A percentile compares a stretch with the other conserved stretches of the same genome.
Evolutionary conservation across 2,888 invertebrate genomes (phyloP).

Genomic region (Zaprionus obscuricornis): DNA sequence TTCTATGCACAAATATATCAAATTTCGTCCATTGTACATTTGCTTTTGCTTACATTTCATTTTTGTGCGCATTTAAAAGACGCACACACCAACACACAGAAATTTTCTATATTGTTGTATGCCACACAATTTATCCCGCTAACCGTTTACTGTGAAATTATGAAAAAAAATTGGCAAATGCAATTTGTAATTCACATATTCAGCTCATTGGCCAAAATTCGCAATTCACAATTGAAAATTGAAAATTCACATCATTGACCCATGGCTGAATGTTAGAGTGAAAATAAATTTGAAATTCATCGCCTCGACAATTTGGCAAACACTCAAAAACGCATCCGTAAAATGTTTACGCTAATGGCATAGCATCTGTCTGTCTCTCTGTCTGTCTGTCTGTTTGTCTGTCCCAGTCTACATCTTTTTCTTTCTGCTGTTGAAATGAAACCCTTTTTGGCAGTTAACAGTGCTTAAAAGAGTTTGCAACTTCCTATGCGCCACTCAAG

Average conservation of each 20-base stretch:
- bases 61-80: slow-evolving; percentile 17
- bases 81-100: slow-evolving; percentile 7
- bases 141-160: neutral
- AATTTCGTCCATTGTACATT: slow-evolving; percentile 21
- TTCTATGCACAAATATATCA: no score
- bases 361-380: neutral
- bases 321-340: slow-evolving; percentile 61
- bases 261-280: no score
- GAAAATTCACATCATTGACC: slow-evolving; percentile 46
- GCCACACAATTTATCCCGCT: neutral
- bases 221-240: slow-evolving; percentile 35
- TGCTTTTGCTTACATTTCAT: slow-evolving; percentile 16
- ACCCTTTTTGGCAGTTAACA: neutral
- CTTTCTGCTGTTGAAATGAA: no score
- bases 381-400: neutral
- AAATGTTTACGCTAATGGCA: slow-evolving; percentile 68
- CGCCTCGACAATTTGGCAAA: slow-evolving; percentile 53
- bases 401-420: neutral
- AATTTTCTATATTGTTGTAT: slow-evolving; percentile 27
- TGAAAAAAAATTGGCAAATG: no score
- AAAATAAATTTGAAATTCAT: slow-evolving; percentile 29
- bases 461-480: no score
- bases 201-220: no score
- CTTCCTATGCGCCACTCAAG: slow-evolving; percentile 37
- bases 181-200: no score